A percentile compares a stretch with the other conserved stretches of the same genome.
Conservation (phyloP, 2,888 invertebrate species). For the Salticus scenicus region DNA sequence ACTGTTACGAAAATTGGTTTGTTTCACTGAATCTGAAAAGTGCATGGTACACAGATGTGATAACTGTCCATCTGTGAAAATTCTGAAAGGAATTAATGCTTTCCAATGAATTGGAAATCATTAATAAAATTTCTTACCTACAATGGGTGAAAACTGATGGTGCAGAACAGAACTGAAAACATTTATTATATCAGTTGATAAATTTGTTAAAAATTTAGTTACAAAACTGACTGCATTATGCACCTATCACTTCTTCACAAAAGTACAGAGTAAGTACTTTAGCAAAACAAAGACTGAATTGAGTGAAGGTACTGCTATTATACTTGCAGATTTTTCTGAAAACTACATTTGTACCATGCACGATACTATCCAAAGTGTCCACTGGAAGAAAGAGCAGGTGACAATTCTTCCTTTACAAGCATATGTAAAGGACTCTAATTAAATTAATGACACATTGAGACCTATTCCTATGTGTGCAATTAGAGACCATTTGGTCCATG, state of each 20-base stretch:
- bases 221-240: constrained; percentile 10
- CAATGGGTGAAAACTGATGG: no score
- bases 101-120: constrained; percentile 1
- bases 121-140: background rate
- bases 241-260: background rate
- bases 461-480: constrained; percentile 29
- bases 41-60: no score
- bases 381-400: no score
- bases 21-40: no score
- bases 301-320: no score
- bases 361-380: no score
- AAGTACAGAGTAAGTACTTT: no score
- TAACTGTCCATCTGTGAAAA: no score
- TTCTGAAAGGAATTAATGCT: no score
- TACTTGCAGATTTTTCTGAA: constrained; percentile 72
- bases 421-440: constrained; percentile 28
- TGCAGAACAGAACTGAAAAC: constrained; percentile 19
- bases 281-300: background rate
- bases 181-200: background rate
- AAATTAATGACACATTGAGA: background rate
- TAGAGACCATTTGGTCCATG: no score
- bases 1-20: no score
- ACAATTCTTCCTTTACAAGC: constrained; percentile 63
- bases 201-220: no score
- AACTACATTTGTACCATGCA: constrained; percentile 71